phyloP scores from a whole-genome alignment of 2,888 invertebrate species.

The Hemithea aestivaria region DNA sequence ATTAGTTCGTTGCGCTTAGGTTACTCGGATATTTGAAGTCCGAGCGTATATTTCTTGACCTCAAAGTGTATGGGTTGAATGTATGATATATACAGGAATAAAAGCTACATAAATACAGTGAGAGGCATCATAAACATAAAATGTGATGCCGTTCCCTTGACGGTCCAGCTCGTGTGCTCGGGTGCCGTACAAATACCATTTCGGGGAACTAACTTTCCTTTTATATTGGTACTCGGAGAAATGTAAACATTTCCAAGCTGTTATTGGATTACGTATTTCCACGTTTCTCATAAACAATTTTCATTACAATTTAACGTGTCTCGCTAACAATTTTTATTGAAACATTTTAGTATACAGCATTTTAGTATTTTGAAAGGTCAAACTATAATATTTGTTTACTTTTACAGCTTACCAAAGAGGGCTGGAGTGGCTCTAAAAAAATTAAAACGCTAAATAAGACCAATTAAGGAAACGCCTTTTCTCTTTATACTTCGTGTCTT shows the following conservation, averaged over 20 bases:
- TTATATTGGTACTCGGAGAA: conserved; percentile 40
- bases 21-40: conserved; percentile 21
- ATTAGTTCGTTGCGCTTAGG: conserved; percentile 31
- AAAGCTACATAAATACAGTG: conserved; percentile 44
- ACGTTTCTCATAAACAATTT: conserved; percentile 13
- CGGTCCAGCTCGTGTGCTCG: conserved; percentile 34
- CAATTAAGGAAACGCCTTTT: too few relatives aligned
- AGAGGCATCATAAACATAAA: conserved; percentile 54
- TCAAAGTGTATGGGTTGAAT: conserved; percentile 27
- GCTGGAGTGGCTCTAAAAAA: too few relatives aligned
- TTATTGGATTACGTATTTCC: conserved; percentile 40
- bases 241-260: conserved; percentile 41
- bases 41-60: conserved; percentile 32
- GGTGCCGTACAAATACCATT: conserved; percentile 40
- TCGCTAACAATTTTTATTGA: too few relatives aligned
- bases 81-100: conserved; percentile 35
- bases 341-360: too few relatives aligned
- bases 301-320: too few relatives aligned
- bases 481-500: too few relatives aligned
- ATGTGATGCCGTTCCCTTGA: conserved; percentile 44
- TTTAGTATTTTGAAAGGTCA: too few relatives aligned
- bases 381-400: too few relatives aligned
- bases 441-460: too few relatives aligned
- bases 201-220: conserved; percentile 47
- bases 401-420: too few relatives aligned